Base-by-base conservation (phyloP, 2,888 invertebrate species). In the Auanema freiburgensis region DNA sequence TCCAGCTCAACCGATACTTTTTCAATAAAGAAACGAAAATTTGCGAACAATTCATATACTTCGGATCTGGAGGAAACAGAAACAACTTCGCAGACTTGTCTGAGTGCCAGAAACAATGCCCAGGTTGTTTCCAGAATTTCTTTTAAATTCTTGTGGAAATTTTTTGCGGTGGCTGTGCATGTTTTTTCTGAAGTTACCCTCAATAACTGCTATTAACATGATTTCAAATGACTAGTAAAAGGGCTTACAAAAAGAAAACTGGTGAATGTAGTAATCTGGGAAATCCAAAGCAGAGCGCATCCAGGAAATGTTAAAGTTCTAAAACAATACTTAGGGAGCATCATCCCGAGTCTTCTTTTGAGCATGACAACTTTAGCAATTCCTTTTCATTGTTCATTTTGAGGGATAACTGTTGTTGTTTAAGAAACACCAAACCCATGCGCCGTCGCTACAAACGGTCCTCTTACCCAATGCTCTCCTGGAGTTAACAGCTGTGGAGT, bases 391-490 rank as follows among this genome's bases (percentile, higher is more conserved):
- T 50, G 50, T 50, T 50, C n/a, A n/a, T 42, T 57, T 14, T 8
- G 5, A 1, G 21, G 12, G 52, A 65, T 65, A 43, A 50, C 8
- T 8, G 3, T 33, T 33, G 33, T 4, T 16, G 11, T 60, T 83
- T 51, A 58, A 83, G 83, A 83, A 66, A 66, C 74, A 11, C 81
- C 83, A 8, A 82, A 81, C 59, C 83, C 83, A 10, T 83, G 83
- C 60, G 71, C 77, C 1, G 72, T 75, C 2, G 66, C 70, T 12
- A 71, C 72, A 12, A 71, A 67, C 33, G 68, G 63, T 16, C 76
- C 71, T 56, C 66, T 65, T 14, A 49, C 68, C 18, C 69, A 65
- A 14, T 74, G 74, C 42, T 56, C 57, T 23, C 66, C 69, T 6
- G 71, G 71, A 18, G 53, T 43, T 1, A 70, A 66, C 49, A 60